Conservation (phyloP, 2,797 vertebrate species). For the Periparus ater region DNA sequence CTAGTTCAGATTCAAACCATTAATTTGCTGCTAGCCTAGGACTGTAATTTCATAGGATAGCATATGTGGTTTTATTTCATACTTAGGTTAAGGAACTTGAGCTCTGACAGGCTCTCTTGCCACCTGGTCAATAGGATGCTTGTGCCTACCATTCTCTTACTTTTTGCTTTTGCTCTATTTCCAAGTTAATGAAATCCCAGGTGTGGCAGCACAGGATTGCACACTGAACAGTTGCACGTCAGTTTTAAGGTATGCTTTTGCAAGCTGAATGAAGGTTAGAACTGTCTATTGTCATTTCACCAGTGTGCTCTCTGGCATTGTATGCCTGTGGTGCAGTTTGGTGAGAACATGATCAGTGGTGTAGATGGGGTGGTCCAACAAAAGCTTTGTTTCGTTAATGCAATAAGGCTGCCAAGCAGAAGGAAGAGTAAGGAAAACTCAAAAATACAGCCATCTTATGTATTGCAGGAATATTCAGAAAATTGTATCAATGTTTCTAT, state of each 20-base stretch:
- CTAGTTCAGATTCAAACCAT: background rate
- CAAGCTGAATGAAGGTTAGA: background rate
- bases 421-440: background rate
- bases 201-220: background rate
- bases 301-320: accelerated
- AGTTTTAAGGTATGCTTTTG: background rate
- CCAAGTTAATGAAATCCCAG: background rate
- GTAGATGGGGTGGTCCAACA: background rate
- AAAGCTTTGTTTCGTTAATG: background rate
- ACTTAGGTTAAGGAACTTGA: background rate
- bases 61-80: background rate
- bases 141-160: background rate
- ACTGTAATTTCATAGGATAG: background rate
- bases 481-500: background rate
- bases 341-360: background rate
- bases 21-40: background rate
- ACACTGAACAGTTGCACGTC: background rate
- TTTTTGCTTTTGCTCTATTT: background rate
- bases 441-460: background rate
- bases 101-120: background rate
- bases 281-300: background rate
- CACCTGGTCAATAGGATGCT: background rate
- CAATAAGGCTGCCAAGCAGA: background rate
- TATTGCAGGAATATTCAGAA: background rate
- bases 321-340: background rate